Base-by-base conservation (phyloP, 2,113 vertebrate species). In the Corythornis cristatus region DNA sequence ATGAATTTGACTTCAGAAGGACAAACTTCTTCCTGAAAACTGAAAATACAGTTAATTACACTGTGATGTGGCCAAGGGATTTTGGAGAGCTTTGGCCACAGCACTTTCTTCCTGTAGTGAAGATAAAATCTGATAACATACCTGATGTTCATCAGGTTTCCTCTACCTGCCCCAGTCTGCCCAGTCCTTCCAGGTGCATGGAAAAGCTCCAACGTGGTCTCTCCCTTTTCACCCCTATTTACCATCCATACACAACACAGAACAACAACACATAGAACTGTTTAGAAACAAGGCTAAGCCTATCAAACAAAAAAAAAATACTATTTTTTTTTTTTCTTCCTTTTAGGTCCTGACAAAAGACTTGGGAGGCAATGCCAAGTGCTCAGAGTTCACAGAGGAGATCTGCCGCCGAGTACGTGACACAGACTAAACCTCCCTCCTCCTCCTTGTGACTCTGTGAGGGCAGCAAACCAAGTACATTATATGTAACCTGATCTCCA, bases 351-450 rank as follows among this genome's bases (percentile, higher is more conserved):
- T 98, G 85, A 99, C 99, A 11, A 98, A 98, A 98, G 99, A 99
- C 83, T 97, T 99, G 93, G 99, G 99, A 92, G 99, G 99, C 84
- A 99, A 97, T 8, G 89, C 99, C 4, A 99, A 99, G 92, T 99
- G 99, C 89, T 99, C 99, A 0, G 99, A 99, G 88, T 99, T 99
- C 96, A 99, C 99, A 35, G 97, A 97, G 15, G 99, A 98, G 77
- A 99, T 99, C 93, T 99, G 99, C 91, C 97, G 97, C 89, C 97
- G 98, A 93, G 98, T 99, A 50, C 97, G 43, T 67, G 98, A 99
- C 74, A 93, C 96, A 25, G 98, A 97, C 35, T 98, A 90, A 91
- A n/a, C 15, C 29, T 6, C 25, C 56, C 26, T 50, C 28, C 0
- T 5, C 8, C 60, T 57, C 12, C 29, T 60, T 40, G 1, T 58